These are phyloP conservation scores for Emberiza fucata DNA, from an alignment of 2,113 vertebrate genomes.

Conservation along the genomic window DNA sequence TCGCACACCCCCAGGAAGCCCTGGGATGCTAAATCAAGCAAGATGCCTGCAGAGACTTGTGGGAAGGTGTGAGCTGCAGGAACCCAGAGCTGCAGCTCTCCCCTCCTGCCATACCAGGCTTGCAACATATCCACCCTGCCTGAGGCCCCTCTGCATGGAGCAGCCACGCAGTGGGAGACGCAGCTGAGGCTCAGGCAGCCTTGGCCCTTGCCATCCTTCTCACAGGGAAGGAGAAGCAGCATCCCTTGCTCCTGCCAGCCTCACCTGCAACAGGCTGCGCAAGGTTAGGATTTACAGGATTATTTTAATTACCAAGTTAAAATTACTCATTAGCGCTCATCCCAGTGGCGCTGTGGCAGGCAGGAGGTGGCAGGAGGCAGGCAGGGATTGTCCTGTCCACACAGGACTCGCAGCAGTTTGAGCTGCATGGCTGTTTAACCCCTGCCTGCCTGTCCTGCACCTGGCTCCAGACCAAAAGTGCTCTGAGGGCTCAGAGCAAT, in stretches of 20 bases:
- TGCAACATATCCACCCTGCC: neutral
- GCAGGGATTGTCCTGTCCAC: neutral
- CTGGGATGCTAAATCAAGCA: neutral
- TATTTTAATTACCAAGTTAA: slow-evolving; percentile 42
- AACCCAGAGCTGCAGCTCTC: neutral
- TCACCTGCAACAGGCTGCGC: neutral
- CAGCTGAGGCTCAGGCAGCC: neutral
- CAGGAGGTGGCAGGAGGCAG: neutral
- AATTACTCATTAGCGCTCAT: slow-evolving; percentile 1
- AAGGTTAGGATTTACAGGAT: neutral
- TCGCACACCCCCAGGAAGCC: neutral
- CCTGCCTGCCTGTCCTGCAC: neutral
- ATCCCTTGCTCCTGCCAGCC: neutral
- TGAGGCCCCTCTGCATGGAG: neutral
- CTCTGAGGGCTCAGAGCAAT: neutral
- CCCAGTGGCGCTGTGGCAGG: neutral
- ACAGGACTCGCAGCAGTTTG: neutral
- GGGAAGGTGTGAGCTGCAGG: neutral
- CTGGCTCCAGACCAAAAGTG: neutral
- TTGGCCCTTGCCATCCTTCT: neutral
- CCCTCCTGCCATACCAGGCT: neutral
- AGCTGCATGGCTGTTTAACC: neutral
- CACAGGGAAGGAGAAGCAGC: neutral
- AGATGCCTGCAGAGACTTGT: neutral
- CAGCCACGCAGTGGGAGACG: neutral